A percentile compares a stretch with the other conserved stretches of the same genome.
These are phyloP conservation scores for Hyperopisus bebe DNA, from an alignment of 2,113 vertebrate species.

Conservation along the genomic window DNA sequence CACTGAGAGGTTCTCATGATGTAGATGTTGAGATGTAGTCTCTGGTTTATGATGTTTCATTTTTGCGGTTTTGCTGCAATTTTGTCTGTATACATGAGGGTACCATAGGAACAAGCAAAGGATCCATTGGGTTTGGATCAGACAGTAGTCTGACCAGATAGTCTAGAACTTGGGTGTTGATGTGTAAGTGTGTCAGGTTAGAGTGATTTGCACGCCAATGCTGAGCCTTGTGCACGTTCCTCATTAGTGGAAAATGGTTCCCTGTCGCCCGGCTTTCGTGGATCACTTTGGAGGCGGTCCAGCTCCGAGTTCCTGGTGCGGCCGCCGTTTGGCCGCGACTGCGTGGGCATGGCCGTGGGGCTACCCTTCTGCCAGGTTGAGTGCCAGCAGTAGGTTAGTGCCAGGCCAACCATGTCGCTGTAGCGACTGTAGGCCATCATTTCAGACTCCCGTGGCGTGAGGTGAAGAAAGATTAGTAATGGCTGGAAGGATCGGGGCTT, in stretches of 20 bases:
- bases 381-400: neutral
- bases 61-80: neutral
- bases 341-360: neutral
- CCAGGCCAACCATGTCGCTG: neutral
- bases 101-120: neutral
- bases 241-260: neutral
- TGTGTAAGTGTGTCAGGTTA: constrained; percentile 9
- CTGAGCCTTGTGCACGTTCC: neutral
- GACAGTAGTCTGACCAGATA: neutral
- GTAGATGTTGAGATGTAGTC: neutral
- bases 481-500: neutral
- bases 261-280: neutral
- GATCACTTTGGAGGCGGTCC: neutral
- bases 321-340: neutral
- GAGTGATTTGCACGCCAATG: neutral
- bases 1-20: neutral
- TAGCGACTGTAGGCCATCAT: neutral
- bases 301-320: neutral
- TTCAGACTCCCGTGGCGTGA: neutral
- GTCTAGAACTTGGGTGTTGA: neutral
- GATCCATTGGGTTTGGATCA: neutral
- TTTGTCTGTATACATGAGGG: neutral
- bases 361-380: neutral
- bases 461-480: neutral
- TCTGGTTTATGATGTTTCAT: neutral